These are phyloP conservation scores for Gopherus flavomarginatus DNA, from an alignment of 2,113 vertebrate species.

Conservation along the genomic window DNA sequence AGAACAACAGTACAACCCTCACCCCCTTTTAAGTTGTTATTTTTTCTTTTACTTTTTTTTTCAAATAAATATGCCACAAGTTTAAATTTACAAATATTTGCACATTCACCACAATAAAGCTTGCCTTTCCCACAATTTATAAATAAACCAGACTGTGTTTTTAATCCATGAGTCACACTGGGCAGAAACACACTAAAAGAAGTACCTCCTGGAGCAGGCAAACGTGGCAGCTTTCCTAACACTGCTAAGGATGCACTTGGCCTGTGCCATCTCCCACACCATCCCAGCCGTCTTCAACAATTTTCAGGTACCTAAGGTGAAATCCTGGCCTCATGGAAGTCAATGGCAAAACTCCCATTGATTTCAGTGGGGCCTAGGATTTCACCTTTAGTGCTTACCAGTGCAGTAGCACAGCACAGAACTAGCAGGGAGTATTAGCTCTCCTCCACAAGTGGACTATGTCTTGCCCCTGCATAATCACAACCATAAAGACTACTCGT, in stretches of 20 bases:
- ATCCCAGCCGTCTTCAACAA: background rate
- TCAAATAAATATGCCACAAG: background rate
- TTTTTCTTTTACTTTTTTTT: background rate
- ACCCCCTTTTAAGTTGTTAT: background rate
- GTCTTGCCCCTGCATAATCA: fast-evolving
- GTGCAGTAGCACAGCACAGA: background rate
- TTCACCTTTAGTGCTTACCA: background rate
- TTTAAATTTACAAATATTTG: background rate
- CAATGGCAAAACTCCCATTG: background rate
- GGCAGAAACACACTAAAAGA: background rate
- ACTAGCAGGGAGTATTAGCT: background rate
- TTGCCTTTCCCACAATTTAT: background rate
- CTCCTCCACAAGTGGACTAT: background rate
- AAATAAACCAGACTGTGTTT: background rate
- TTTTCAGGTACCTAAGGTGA: background rate
- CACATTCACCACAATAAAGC: background rate
- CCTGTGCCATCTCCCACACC: background rate
- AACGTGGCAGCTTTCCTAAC: background rate
- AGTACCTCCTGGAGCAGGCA: background rate
- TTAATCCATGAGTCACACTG: background rate
- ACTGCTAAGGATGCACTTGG: background rate
- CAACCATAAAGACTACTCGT: background rate
- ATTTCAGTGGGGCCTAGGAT: background rate
- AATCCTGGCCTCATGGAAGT: background rate
- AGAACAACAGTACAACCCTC: background rate